Percentiles rank a stretch among this genome's conserved stretches.
Conservation (phyloP, 2,888 invertebrate species). For the Ceriagrion tenellum region DNA sequence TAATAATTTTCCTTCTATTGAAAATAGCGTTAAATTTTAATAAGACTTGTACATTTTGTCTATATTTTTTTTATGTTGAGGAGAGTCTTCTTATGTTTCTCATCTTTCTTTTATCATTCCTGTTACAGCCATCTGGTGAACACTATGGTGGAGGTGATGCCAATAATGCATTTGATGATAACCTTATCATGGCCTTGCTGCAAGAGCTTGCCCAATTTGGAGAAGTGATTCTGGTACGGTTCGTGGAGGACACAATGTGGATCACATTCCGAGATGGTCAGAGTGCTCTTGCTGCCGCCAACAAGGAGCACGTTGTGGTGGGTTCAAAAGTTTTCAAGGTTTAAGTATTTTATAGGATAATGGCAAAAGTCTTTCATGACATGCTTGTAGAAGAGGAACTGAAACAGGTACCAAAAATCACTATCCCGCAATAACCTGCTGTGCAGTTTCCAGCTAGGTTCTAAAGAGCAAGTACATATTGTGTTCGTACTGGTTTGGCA, state of each 20-base stretch:
- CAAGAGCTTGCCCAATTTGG: conserved; percentile 91
- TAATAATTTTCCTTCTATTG: too few species aligned
- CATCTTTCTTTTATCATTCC: neutral
- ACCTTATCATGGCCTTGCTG: conserved; percentile 88
- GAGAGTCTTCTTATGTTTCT: neutral
- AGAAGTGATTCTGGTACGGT: conserved; percentile 93
- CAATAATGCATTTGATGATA: conserved; percentile 87
- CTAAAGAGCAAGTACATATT: too few species aligned
- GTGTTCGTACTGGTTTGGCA: too few species aligned
- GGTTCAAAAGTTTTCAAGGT: neutral
- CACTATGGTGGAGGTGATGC: conserved; percentile 75
- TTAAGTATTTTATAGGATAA: neutral
- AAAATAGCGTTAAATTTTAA: too few species aligned
- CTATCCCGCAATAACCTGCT: too few species aligned
- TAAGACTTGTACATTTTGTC: too few species aligned
- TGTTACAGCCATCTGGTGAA: conserved; percentile 63
- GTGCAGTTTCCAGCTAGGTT: too few species aligned
- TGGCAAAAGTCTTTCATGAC: too few species aligned
- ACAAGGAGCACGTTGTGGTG: conserved; percentile 80
- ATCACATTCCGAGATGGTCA: conserved; percentile 95
- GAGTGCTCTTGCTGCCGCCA: conserved; percentile 88
- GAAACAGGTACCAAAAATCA: too few species aligned
- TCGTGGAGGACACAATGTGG: conserved; percentile 93
- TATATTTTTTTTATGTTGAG: too few species aligned
- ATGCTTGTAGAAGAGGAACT: too few species aligned